These are phyloP conservation scores for Holotrichia oblita DNA, from an alignment of 1,140 invertebrate genomes.

Conservation along the genomic window DNA sequence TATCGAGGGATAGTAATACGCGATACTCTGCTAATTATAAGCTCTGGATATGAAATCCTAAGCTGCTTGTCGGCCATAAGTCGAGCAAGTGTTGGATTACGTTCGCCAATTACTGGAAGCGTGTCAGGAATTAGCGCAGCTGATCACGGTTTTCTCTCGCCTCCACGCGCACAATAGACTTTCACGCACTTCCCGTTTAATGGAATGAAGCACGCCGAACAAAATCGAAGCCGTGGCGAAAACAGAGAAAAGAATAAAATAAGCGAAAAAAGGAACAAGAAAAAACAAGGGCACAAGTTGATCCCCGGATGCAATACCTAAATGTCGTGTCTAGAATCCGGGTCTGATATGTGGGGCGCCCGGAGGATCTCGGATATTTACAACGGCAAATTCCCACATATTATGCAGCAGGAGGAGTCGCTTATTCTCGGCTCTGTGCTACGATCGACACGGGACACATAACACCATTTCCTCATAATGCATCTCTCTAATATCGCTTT, in stretches of 20 bases:
- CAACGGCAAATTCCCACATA: constrained; percentile 53
- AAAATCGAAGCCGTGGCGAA: constrained; percentile 25
- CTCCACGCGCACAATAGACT: constrained; percentile 9
- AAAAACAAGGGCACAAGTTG: constrained; percentile 32
- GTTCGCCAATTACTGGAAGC: constrained; percentile 51
- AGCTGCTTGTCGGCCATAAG: constrained; percentile 50
- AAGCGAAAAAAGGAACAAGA: constrained; percentile 21
- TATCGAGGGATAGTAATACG: constrained; percentile 41
- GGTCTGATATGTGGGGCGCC: constrained; percentile 45
- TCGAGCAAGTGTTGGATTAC: constrained; percentile 52
- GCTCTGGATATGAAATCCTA: constrained; percentile 52
- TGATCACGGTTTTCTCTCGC: constrained; percentile 29
- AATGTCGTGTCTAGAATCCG: constrained; percentile 42
- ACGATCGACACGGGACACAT: constrained; percentile 42
- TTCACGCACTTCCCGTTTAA: constrained; percentile 8
- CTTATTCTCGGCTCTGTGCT: constrained; percentile 37
- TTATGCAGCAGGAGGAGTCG: constrained; percentile 46
- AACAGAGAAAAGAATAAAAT: constrained; percentile 22
- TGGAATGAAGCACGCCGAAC: background rate
- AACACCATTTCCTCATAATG: constrained; percentile 40
- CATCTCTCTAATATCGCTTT: constrained; percentile 40
- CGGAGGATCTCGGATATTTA: constrained; percentile 50
- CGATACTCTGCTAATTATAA: constrained; percentile 46
- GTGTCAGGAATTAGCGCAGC: constrained; percentile 48
- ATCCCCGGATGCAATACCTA: constrained; percentile 42